phyloP scores from a whole-genome alignment of 2,113 vertebrate genomes.

The Malurus alboscapulatus region DNA sequence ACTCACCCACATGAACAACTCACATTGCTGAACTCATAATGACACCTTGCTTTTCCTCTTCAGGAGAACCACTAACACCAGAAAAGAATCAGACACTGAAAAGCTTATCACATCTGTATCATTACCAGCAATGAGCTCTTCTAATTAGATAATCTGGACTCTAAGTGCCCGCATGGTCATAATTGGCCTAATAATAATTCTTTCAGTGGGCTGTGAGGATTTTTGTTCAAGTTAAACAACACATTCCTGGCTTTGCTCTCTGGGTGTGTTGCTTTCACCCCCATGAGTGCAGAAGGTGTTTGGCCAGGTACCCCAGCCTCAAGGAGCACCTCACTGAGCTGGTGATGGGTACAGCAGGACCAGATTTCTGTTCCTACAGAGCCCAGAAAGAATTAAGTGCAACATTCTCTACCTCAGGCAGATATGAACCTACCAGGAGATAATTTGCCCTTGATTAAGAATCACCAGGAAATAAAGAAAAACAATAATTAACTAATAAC shows the following conservation, averaged over 20 bases:
- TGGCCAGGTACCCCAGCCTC: not conserved
- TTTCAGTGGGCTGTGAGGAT: not conserved
- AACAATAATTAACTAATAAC: constrained; percentile 30
- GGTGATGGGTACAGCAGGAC: not conserved
- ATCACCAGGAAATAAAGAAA: constrained; percentile 34
- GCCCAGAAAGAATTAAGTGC: not conserved
- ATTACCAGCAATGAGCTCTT: not conserved
- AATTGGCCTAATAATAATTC: not conserved
- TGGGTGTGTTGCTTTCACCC: not conserved
- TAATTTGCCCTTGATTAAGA: constrained; percentile 46
- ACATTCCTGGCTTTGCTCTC: not conserved
- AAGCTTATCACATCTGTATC: not conserved
- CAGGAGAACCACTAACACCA: not conserved
- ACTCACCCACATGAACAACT: not conserved
- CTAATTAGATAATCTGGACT: not conserved
- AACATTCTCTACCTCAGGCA: not conserved
- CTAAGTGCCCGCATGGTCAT: not conserved
- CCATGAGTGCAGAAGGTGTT: fast-evolving
- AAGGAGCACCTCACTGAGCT: fast-evolving
- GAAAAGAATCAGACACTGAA: not conserved
- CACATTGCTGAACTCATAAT: not conserved
- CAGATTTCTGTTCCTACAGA: not conserved
- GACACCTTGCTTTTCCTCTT: not conserved
- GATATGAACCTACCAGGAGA: not conserved
- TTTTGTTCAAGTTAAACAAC: not conserved